Evolutionary conservation across 2,888 invertebrate species (phyloP).

Genomic region (Rosalia funebris): DNA sequence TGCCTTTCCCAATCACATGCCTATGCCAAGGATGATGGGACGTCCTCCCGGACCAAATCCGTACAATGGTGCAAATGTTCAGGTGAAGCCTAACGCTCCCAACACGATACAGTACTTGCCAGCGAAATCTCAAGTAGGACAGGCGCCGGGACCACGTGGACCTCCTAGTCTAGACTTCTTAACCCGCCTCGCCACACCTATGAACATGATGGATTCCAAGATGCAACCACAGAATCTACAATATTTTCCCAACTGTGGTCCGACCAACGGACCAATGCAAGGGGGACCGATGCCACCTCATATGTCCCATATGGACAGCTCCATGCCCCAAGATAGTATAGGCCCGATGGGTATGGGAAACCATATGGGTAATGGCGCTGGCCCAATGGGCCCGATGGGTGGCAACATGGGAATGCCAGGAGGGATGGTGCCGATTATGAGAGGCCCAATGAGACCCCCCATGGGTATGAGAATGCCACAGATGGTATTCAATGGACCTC

Average conservation of each 20-base stretch:
- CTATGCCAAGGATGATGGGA: slow-evolving; percentile 71
- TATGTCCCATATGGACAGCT: slow-evolving; percentile 65
- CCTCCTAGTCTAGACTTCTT: slow-evolving; percentile 91
- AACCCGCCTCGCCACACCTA: slow-evolving; percentile 87
- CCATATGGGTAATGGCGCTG: slow-evolving; percentile 60
- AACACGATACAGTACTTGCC: slow-evolving; percentile 99
- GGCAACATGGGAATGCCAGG: slow-evolving; percentile 63
- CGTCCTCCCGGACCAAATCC: slow-evolving; percentile 70
- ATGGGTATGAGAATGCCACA: slow-evolving; percentile 62
- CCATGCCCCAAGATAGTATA: slow-evolving; percentile 61
- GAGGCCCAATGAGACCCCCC: slow-evolving; percentile 62
- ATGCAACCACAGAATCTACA: slow-evolving; percentile 76
- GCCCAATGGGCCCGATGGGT: slow-evolving; percentile 58
- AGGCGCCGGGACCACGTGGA: slow-evolving; percentile 81
- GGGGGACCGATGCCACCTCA: slow-evolving; percentile 62
- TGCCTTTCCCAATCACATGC: slow-evolving; percentile 66
- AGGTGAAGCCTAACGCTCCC: slow-evolving; percentile 95
- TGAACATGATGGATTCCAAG: slow-evolving; percentile 76
- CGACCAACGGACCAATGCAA: slow-evolving; percentile 65
- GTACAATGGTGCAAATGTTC: slow-evolving; percentile 83
- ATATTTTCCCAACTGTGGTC: slow-evolving; percentile 76
- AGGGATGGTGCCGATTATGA: slow-evolving; percentile 63
- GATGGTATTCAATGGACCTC: slow-evolving; percentile 61
- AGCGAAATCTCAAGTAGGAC: slow-evolving; percentile 86
- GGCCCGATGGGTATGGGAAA: slow-evolving; percentile 65